Percentiles rank a stretch among this genome's conserved stretches.
These are phyloP conservation scores for Aleadryas rufinucha DNA, from an alignment of 2,113 vertebrate genomes.

Conservation along the genomic window DNA sequence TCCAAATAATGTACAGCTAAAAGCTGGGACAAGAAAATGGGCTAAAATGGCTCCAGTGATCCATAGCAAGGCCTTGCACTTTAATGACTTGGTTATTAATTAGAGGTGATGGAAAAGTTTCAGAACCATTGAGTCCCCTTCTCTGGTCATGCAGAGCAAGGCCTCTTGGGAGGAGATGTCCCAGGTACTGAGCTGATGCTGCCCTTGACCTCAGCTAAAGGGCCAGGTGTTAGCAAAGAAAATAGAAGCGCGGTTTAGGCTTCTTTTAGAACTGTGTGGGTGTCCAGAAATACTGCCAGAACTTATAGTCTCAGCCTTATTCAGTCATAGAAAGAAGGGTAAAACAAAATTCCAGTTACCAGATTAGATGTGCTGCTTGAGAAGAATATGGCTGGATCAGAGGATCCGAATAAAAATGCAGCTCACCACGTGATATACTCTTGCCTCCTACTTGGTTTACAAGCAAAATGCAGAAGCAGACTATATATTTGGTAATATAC, in stretches of 20 bases:
- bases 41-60: background rate
- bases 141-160: background rate
- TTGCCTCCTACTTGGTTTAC: background rate
- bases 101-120: background rate
- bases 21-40: background rate
- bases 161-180: background rate
- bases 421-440: background rate
- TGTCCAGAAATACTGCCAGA: background rate
- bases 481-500: background rate
- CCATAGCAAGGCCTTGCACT: background rate
- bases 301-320: background rate
- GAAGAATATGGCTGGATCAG: background rate
- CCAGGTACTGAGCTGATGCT: background rate
- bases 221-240: background rate
- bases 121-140: background rate
- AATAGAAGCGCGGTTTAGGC: background rate
- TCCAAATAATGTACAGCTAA: background rate
- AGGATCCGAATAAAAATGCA: background rate
- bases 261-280: background rate
- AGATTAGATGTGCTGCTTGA: background rate
- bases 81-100: background rate
- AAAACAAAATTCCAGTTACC: background rate
- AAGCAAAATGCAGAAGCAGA: background rate
- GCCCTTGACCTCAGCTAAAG: background rate
- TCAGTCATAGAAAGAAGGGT: background rate